These are phyloP conservation scores for Eremophila alpestris DNA, from an alignment of 2,797 vertebrate species.

Conservation along the genomic window DNA sequence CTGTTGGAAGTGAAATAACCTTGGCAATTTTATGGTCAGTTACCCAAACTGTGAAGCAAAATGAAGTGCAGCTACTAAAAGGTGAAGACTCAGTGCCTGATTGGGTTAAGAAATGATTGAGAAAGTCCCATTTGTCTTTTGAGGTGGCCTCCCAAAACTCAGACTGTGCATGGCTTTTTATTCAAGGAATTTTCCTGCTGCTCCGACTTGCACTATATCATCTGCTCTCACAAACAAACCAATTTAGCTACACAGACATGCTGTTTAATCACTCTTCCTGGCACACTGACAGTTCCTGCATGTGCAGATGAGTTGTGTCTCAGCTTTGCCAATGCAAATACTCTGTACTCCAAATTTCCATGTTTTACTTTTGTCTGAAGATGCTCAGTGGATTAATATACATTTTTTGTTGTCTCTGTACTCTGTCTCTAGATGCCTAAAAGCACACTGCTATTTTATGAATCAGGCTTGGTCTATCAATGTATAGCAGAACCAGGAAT, in stretches of 20 bases:
- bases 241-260: background rate
- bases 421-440: background rate
- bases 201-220: background rate
- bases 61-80: background rate
- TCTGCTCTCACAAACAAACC: conserved; percentile 16
- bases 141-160: background rate
- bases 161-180: background rate
- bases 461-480: background rate
- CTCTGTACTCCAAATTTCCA: background rate
- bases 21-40: background rate
- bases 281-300: background rate
- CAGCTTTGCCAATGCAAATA: conserved; percentile 17
- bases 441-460: background rate
- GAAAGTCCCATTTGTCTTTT: background rate
- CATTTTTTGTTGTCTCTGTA: background rate
- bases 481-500: rapidly evolving
- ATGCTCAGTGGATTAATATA: background rate
- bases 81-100: background rate
- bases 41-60: background rate
- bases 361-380: conserved; percentile 4
- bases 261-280: background rate
- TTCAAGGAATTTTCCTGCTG: background rate
- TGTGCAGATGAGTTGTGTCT: background rate
- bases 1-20: background rate
- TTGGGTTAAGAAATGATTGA: background rate